Conservation (phyloP, 1,140 invertebrate species). For the Dryas iulia region DNA sequence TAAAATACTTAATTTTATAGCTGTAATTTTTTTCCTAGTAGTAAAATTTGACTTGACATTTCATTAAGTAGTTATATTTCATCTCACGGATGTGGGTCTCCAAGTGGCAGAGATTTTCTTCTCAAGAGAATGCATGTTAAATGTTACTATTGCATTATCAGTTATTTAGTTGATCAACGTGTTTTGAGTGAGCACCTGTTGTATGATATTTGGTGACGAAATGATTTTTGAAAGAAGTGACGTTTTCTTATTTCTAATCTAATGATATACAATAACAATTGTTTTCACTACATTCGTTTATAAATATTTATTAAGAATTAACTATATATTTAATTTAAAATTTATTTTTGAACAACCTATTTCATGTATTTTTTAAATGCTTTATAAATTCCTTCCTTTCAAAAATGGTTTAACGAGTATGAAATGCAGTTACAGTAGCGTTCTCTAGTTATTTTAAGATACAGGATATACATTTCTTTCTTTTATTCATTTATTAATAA, state of each 20-base stretch:
- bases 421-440: neutral
- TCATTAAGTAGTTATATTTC: neutral
- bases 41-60: neutral
- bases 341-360: too few relatives aligned
- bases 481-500: neutral
- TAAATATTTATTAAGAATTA: too few relatives aligned
- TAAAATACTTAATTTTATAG: slow-evolving; percentile 5
- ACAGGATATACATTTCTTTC: neutral
- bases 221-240: too few relatives aligned
- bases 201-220: too few relatives aligned
- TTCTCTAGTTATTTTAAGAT: neutral
- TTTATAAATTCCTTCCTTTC: too few relatives aligned
- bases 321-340: too few relatives aligned
- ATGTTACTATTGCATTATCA: neutral
- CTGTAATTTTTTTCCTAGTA: neutral
- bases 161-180: neutral
- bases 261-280: too few relatives aligned
- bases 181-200: neutral
- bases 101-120: neutral
- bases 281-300: too few relatives aligned
- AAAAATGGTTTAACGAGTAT: too few relatives aligned
- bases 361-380: too few relatives aligned
- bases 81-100: neutral
- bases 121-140: neutral
- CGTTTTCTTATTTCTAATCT: too few relatives aligned